Percentiles rank a stretch among this genome's conserved stretches.
These are phyloP conservation scores for Istiophorus platypterus DNA, from an alignment of 2,113 vertebrate genomes.

Conservation along the genomic window DNA sequence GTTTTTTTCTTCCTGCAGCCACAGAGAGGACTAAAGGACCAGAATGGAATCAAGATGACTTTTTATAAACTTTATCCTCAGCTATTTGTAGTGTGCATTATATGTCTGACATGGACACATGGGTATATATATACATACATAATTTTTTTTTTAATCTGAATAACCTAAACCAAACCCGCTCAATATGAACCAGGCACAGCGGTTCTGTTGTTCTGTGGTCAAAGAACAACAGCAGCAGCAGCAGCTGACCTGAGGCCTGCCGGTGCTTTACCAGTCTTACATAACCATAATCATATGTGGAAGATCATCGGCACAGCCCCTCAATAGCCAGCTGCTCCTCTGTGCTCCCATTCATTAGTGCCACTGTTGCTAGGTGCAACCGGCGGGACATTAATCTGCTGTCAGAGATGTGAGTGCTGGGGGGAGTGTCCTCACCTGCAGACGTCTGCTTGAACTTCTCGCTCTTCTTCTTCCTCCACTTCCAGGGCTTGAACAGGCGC, in stretches of 20 bases:
- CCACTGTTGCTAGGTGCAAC: constrained; percentile 11
- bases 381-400: constrained; percentile 33
- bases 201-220: too few species aligned
- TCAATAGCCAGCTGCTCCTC: constrained; percentile 25
- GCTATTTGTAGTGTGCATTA: too few species aligned
- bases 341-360: constrained; percentile 33
- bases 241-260: constrained; percentile 4
- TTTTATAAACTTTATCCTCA: too few species aligned
- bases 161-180: too few species aligned
- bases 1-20: too few species aligned
- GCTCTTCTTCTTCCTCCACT: constrained; percentile 99
- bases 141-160: too few species aligned
- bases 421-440: constrained; percentile 86
- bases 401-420: background rate
- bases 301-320: constrained; percentile 1
- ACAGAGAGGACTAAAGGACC: too few species aligned
- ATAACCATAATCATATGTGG: constrained; percentile 27
- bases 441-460: constrained; percentile 99
- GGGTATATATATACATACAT: too few species aligned
- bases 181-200: background rate
- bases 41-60: too few species aligned
- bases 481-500: constrained; percentile 98
- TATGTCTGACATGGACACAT: too few species aligned
- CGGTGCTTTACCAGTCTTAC: background rate
- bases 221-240: background rate